Evolutionary conservation across 2,888 invertebrate genomes (phyloP).

Genomic region (Cosmia pyralina): DNA sequence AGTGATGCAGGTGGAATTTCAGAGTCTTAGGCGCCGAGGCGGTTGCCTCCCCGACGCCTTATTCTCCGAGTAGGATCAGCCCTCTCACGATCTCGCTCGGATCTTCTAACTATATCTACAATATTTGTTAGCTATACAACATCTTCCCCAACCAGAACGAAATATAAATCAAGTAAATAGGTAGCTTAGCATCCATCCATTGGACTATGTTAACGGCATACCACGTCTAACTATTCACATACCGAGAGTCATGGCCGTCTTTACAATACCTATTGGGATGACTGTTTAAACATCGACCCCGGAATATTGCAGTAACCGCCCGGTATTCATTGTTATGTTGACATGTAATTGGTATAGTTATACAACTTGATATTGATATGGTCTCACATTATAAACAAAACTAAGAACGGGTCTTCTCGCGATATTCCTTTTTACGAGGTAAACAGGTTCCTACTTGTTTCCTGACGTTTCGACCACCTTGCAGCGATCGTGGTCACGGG

Average conservation of each 20-base stretch:
- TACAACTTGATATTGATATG: not conserved
- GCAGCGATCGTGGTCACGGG: too few species aligned
- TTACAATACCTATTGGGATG: conserved; percentile 10
- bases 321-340: not conserved
- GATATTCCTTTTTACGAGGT: too few species aligned
- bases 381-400: too few species aligned
- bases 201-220: conserved; percentile 15
- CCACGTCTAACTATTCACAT: conserved; percentile 16
- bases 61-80: too few species aligned
- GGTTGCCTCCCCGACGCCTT: too few species aligned
- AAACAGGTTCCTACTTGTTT: too few species aligned
- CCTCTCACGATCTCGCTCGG: not conserved
- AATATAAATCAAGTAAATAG: conserved; percentile 26
- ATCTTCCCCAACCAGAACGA: not conserved
- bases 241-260: not conserved
- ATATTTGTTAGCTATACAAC: conserved; percentile 6
- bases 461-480: too few species aligned
- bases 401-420: too few species aligned
- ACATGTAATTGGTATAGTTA: not conserved
- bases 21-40: too few species aligned
- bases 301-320: conserved; percentile 6
- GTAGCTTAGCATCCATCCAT: conserved; percentile 4
- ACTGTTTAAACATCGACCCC: conserved; percentile 23
- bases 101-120: not conserved
- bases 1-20: too few species aligned